Base-by-base conservation (phyloP, 2,888 invertebrate genomes). In the Ischnus inquisitorius region DNA sequence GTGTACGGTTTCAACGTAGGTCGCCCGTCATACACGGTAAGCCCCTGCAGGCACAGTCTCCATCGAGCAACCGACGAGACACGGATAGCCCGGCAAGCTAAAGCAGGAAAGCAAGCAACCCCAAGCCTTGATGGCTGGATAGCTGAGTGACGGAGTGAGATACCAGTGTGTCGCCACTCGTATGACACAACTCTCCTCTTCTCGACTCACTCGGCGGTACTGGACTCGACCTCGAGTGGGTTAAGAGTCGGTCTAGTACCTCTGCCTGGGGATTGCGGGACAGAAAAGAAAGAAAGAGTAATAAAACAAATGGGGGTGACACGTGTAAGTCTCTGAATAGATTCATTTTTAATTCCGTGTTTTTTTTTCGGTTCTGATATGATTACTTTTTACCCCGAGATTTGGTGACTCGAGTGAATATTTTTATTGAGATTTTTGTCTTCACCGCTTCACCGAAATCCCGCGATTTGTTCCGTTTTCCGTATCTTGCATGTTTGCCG, bases 101-200 rank as follows among this genome's bases (percentile, higher is more conserved):
- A 69, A 71, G 14, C 79, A 65, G 64, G 25, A 34, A 54, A 75
- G 75, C 72, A 78, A 74, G 51, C 69, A 43, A 64, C 67, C 51
- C 4, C 8, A 25, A 71, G 65, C 67, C 75, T 83, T 48, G 75
- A 71, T 71, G 34, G 25, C 51, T 62, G 57, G 64, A 69, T 65
- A 65, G 79, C 75, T 10, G 64, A 79, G 22, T 57, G 65, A 76
- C 65, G 25, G 48, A 57, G 64, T 60, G 62, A 43, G 67, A 62
- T 39, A 82, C 71, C 79, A 69, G 48, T 41, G 67, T 25, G 71
- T 72, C 57, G 60, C 77, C 79, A 84, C 88, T 88, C 84, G 88
- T 88, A 86, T 82, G 87, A 88, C 88, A 84, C 83, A 86, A 82
- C 86, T 86, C 85, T 67, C 76, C 85, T 84, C 85, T 88, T 68